A percentile compares a stretch with the other conserved stretches of the same genome.
phyloP scores from a whole-genome alignment of 2,113 vertebrate genomes.

The Xiphophorus couchianus region DNA sequence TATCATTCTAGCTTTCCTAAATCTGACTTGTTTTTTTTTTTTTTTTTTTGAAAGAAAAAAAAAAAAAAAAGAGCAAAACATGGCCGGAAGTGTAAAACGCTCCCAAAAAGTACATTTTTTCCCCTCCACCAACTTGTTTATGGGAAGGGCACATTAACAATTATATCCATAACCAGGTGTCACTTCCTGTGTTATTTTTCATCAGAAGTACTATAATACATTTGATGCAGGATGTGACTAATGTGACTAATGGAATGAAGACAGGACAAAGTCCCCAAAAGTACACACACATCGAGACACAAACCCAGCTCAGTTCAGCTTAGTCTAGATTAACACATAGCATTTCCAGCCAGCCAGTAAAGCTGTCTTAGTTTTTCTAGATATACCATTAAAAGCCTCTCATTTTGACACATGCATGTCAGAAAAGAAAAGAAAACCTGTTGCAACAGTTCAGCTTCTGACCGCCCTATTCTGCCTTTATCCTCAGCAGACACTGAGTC shows the following conservation, averaged over 20 bases:
- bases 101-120: conserved; percentile 29
- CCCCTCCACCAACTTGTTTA: neutral
- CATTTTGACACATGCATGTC: neutral
- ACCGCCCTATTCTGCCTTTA: neutral
- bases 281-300: neutral
- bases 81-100: neutral
- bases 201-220: neutral
- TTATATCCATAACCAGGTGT: conserved; percentile 25
- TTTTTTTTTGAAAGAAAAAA: too few relatives aligned
- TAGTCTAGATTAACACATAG: neutral
- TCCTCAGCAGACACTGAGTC: conserved; percentile 16
- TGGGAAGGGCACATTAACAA: conserved; percentile 6
- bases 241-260: conserved; percentile 44
- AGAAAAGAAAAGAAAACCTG: neutral
- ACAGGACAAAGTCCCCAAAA: conserved; percentile 8
- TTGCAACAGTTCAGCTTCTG: neutral
- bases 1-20: too few relatives aligned
- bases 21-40: too few relatives aligned
- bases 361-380: too few relatives aligned
- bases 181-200: conserved; percentile 33
- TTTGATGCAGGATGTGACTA: neutral
- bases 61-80: too few relatives aligned
- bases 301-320: neutral
- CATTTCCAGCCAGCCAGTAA: too few relatives aligned
- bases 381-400: neutral